Conservation (phyloP, 2,797 vertebrate genomes). For the Myripristis jacobus region DNA sequence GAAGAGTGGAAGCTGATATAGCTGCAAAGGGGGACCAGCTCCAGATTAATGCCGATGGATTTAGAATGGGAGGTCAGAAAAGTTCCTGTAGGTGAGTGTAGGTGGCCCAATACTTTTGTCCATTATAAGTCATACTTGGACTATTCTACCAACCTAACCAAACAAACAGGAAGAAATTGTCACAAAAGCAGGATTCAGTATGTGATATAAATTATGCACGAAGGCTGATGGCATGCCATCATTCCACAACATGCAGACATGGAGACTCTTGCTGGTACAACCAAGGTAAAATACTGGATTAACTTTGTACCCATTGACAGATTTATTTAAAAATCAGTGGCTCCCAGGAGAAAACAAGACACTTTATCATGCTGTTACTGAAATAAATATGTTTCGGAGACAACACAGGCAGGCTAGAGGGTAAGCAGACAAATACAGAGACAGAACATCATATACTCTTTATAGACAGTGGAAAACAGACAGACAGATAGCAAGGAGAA, state of each 20-base stretch:
- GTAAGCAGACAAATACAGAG: neutral
- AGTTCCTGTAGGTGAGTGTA: too few relatives aligned
- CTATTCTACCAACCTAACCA: neutral
- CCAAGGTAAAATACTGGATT: too few relatives aligned
- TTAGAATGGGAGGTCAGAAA: too few relatives aligned
- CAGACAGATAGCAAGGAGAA: neutral
- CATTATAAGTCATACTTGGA: neutral
- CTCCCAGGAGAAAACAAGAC: conserved; percentile 3
- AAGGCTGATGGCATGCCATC: neutral
- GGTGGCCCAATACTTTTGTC: too few relatives aligned
- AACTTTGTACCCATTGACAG: neutral
- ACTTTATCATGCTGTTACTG: neutral
- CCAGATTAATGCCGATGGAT: too few relatives aligned
- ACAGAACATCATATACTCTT: neutral
- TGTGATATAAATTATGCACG: too few relatives aligned
- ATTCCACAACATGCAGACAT: too few relatives aligned
- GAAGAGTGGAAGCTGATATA: too few relatives aligned
- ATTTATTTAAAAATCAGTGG: conserved; percentile 6
- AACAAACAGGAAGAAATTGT: neutral
- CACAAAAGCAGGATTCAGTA: too few relatives aligned
- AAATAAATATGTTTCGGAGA: conserved; percentile 13
- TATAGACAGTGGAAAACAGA: conserved; percentile 13
- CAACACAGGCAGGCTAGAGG: neutral
- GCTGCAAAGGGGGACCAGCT: too few relatives aligned
- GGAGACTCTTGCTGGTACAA: too few relatives aligned